These are phyloP conservation scores for Coelopa pilipes DNA, from an alignment of 2,888 invertebrate genomes.

Conservation along the genomic window DNA sequence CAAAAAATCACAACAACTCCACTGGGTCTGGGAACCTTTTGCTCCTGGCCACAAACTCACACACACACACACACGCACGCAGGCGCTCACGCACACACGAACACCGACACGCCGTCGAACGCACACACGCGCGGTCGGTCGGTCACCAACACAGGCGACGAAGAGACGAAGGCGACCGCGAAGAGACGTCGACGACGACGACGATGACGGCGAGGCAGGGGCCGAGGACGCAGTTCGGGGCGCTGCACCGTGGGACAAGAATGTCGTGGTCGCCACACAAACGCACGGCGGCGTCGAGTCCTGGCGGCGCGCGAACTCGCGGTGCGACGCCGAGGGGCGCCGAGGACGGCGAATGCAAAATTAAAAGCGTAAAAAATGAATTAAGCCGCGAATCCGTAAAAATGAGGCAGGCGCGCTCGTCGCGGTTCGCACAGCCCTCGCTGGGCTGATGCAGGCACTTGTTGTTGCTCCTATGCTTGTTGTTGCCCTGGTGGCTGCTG, in stretches of 20 bases:
- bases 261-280: not conserved
- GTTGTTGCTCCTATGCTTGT: no score
- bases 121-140: no score
- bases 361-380: constrained; percentile 50
- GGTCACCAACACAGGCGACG: no score
- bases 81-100: not conserved
- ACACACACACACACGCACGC: not conserved
- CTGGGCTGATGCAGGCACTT: no score
- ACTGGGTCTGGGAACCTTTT: constrained; percentile 18
- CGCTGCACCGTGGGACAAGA: constrained; percentile 14
- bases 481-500: no score
- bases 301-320: not conserved
- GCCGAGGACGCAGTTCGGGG: no score
- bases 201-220: no score
- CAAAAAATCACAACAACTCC: constrained; percentile 23
- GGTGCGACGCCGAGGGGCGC: not conserved
- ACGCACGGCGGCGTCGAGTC: not conserved
- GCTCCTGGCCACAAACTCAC: constrained; percentile 1
- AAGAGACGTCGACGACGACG: no score
- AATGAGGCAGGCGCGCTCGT: constrained; percentile 16
- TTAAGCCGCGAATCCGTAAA: constrained; percentile 33
- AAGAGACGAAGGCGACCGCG: no score
- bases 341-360: constrained; percentile 16
- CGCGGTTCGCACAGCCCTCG: constrained; percentile 8
- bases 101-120: not conserved